These are phyloP conservation scores for Nothobranchius kuhntae DNA, from an alignment of 2,113 vertebrate genomes.

Conservation along the genomic window DNA sequence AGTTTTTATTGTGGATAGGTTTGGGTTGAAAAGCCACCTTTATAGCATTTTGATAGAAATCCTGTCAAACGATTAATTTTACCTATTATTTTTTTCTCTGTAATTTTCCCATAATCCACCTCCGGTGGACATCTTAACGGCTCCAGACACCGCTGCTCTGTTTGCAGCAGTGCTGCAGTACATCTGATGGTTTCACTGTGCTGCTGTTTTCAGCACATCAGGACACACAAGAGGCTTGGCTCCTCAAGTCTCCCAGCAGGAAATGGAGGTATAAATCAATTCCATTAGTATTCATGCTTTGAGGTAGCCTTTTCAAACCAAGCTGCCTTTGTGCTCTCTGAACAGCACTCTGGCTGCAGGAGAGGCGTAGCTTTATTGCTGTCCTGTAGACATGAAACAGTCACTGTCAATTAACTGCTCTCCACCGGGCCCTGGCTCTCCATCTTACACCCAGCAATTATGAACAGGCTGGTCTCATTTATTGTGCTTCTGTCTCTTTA, in stretches of 20 bases:
- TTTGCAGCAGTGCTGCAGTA: conserved; percentile 12
- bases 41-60: background rate
- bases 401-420: conserved; percentile 71
- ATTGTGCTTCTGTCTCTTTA: background rate
- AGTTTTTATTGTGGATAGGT: too few species aligned
- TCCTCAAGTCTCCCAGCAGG: conserved; percentile 55
- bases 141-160: background rate
- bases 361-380: conserved; percentile 45
- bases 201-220: conserved; percentile 39
- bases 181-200: conserved; percentile 7
- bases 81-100: background rate
- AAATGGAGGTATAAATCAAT: conserved; percentile 70
- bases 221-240: conserved; percentile 36
- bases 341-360: conserved; percentile 66
- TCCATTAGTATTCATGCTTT: conserved; percentile 72
- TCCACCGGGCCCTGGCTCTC: conserved; percentile 35
- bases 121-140: conserved; percentile 4
- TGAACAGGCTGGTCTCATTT: background rate
- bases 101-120: conserved; percentile 2
- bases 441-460: conserved; percentile 3
- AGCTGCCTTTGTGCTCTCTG: conserved; percentile 55
- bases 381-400: conserved; percentile 63
- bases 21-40: background rate
- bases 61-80: background rate
- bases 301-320: conserved; percentile 61